These are phyloP conservation scores for Coluber constrictor DNA, from an alignment of 2,797 vertebrate species.

Conservation along the genomic window DNA sequence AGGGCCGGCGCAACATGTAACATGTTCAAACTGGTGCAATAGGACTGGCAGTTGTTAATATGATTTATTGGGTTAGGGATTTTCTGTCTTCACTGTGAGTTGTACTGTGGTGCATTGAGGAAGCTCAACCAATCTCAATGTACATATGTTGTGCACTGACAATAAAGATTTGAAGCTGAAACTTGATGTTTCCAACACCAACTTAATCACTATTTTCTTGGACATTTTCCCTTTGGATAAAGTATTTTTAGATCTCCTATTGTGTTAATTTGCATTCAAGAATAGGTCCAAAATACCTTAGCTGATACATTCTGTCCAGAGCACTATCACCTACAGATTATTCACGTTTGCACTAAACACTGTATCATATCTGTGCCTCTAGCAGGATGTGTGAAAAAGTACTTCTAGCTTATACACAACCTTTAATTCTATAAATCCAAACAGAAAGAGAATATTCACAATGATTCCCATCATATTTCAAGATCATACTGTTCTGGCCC, in stretches of 20 bases:
- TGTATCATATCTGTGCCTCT: background rate
- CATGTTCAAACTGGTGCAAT: too few relatives aligned
- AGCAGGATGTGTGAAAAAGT: background rate
- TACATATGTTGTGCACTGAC: too few relatives aligned
- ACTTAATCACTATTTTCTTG: background rate
- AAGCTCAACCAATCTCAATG: too few relatives aligned
- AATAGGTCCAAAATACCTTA: background rate
- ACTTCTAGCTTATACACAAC: background rate
- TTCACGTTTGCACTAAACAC: background rate
- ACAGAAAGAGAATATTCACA: background rate
- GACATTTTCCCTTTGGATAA: background rate
- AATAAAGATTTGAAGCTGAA: too few relatives aligned
- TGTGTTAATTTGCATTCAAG: background rate
- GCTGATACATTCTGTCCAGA: background rate
- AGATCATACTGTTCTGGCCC: too few relatives aligned
- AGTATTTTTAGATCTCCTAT: background rate
- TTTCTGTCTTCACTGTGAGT: too few relatives aligned
- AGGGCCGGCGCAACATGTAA: too few relatives aligned
- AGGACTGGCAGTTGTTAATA: too few relatives aligned
- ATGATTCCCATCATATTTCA: background rate
- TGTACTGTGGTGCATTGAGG: too few relatives aligned
- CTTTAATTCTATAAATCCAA: background rate
- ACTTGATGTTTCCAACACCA: background rate
- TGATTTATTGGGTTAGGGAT: too few relatives aligned
- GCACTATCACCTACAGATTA: background rate